Base-by-base conservation (phyloP, 2,113 vertebrate genomes). In the Solea solea region DNA sequence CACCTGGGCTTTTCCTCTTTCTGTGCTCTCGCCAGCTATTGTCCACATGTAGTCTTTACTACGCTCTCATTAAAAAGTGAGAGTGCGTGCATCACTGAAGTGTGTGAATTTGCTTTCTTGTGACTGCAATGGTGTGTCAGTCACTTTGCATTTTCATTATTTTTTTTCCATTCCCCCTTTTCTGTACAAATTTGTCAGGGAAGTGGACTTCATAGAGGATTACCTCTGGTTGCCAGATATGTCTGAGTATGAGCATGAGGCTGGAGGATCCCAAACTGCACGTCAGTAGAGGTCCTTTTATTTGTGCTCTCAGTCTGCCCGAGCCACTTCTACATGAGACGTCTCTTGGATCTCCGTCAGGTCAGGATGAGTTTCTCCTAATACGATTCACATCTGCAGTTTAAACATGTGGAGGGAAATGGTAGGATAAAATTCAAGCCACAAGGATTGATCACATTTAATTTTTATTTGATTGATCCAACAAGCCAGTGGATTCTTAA, bases 101-200 rank as follows among this genome's bases (percentile, higher is more conserved):
- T 39, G 40, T 59, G 50, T 55, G 16, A 28, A 12, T 3, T 14
- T 12, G 8, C 13, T 40, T 59, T 42, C 49, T 44, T 41, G 7
- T 63, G 15, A 9, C 11, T 9, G 13, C 14, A 49, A 2, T 40
- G n/a, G 21, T 42, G 45, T 55, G 58, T 71, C 54, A 63, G 12
- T 80, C 55, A 50, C 27, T 16, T 56, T 52, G 21, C 21, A 8
- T 58, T 50, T 21, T 63, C 59, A 7, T 34, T 34, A 3, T 56
- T 44, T 44, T 44, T 80, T 69, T 76, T 82, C 63, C 70, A 64
- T 78, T 71, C 49, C 57, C 9, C 27, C 50, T 68, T 69, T 57
- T 63, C 64, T 56, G 49, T 79, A 79, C 75, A 76, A 56, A 78
- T 89, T 83, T 89, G 15, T 87, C 78, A 82, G 82, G 74, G 79